Evolutionary conservation across 2,888 invertebrate genomes (phyloP).

Genomic region (Serripes groenlandicus): DNA sequence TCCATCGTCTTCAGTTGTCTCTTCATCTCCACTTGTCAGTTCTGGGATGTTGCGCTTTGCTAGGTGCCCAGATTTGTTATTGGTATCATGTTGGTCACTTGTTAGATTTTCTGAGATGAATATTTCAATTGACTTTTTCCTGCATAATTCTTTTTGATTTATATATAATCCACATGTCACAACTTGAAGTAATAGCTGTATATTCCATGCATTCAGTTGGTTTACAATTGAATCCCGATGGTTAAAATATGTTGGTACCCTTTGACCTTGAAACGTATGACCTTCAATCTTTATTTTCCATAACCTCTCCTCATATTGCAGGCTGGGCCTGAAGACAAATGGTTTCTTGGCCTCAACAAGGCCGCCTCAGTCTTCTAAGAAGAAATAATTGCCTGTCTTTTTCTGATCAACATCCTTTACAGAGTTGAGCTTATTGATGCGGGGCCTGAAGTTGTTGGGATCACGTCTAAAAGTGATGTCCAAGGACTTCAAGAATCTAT

Average conservation of each 20-base stretch:
- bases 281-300: not conserved
- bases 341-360: constrained; percentile 43
- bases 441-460: constrained; percentile 99
- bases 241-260: too few species aligned
- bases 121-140: too few species aligned
- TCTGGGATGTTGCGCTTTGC: not conserved
- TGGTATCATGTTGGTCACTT: too few species aligned
- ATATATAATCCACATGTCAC: too few species aligned
- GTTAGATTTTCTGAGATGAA: too few species aligned
- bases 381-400: constrained; percentile 98
- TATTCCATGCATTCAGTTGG: too few species aligned
- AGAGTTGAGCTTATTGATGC: constrained; percentile 98
- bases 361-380: constrained; percentile 94
- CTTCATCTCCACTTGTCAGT: not conserved
- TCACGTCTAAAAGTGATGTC: constrained; percentile 99
- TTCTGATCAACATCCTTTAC: constrained; percentile 99
- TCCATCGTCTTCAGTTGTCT: too few species aligned
- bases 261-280: too few species aligned
- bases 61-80: too few species aligned
- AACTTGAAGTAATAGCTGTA: too few species aligned
- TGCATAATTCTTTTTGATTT: too few species aligned
- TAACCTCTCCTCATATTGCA: constrained; percentile 41
- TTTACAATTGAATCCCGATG: too few species aligned
- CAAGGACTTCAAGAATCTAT: constrained; percentile 96
- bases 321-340: constrained; percentile 58